Evolutionary conservation across 2,888 invertebrate genomes (phyloP), one percentile per base, ranked within the genome.

Genomic region (Patella depressa): DNA sequence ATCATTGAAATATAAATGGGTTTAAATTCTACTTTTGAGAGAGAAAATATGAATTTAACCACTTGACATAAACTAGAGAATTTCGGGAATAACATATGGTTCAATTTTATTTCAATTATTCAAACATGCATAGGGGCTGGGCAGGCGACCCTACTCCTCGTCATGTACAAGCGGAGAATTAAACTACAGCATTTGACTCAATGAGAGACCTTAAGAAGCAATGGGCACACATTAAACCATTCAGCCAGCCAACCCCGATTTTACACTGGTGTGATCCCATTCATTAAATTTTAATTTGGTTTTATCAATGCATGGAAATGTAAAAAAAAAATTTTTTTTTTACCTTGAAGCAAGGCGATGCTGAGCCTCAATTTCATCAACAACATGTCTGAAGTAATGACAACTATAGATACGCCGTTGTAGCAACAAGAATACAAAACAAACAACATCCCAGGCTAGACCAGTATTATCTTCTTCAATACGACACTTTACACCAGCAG

Each of bases 331-430:
- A 15, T n/a, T 59, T 45, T n/a, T 19, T 9, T 34, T 65, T 53
- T 83, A 91, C 96, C 97, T 95, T 5, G 98, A 98, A 3, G 98
- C 97, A 57, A 99, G 93, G 81, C 97, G 95, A 53, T 97, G 96
- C 90, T 98, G 98, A 1, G 98, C 98, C 92, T 97, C 96, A 73
- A 98, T 96, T 91, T 99, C 99, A 89, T 96, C 96, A 57, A 99
- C 96, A 82, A 99, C 96, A 91, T 99, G 96, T 90, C 97, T 96
- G 93, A 99, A 99, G 92, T 99, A 98, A 92, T 97, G 97, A 85
- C 97, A 98, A 88, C 95, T 95, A 93, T 98, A 98, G 76, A 99
- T 94, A 83, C 99, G 93, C 86, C 96, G 93, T 92, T 99, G 98
- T 79, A 98, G 93, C 76, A 99, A 93, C 12, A 99, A 94, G 91